Percentiles rank a stretch among this genome's conserved stretches.
phyloP scores from a whole-genome alignment of 2,797 vertebrate genomes.

The Ambastaia sidthimunki region DNA sequence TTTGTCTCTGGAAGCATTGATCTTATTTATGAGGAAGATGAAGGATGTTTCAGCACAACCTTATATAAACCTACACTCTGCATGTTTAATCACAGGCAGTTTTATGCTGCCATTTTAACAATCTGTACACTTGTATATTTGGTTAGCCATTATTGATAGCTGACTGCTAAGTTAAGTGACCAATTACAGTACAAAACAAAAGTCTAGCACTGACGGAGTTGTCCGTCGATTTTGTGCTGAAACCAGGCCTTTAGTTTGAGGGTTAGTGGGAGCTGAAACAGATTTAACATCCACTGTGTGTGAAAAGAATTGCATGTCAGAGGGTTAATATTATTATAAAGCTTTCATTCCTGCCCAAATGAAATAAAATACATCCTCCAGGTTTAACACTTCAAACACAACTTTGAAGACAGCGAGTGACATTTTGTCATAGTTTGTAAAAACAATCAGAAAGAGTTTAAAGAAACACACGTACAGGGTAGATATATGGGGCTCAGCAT shows the following conservation, averaged over 20 bases:
- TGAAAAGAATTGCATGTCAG: background rate
- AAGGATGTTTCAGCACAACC: background rate
- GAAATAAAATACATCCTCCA: background rate
- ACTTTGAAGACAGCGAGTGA: background rate
- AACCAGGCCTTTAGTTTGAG: background rate
- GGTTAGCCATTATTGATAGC: background rate
- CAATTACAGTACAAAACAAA: background rate
- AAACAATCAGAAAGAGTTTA: background rate
- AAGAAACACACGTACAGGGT: background rate
- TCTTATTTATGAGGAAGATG: background rate
- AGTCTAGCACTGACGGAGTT: conserved; percentile 2
- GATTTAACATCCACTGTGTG: background rate
- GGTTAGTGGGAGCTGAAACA: conserved; percentile 1
- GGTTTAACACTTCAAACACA: no score
- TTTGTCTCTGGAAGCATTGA: background rate
- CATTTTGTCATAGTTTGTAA: background rate
- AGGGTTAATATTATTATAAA: background rate
- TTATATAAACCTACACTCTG: background rate
- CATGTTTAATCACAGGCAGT: background rate
- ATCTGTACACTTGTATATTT: conserved; percentile 8
- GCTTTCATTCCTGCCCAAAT: background rate
- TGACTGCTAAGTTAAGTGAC: conserved; percentile 7
- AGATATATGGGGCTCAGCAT: background rate
- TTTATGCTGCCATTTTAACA: conserved; percentile 1
- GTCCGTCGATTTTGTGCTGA: conserved; percentile 5